Evolutionary conservation across 2,888 invertebrate species (phyloP).

Genomic region (Agonum fuliginosum): DNA sequence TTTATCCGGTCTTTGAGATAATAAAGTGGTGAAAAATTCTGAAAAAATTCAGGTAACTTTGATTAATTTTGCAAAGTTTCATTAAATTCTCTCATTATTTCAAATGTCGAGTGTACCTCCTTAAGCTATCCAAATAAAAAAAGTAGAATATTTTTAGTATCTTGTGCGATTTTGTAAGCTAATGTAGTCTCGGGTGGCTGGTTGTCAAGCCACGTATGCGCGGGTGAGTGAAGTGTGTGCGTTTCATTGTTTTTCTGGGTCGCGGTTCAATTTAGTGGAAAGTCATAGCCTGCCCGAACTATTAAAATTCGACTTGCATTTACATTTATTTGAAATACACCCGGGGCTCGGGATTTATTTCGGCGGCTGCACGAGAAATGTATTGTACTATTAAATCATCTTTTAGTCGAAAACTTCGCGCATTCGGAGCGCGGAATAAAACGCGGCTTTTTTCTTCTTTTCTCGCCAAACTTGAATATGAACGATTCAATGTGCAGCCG

Average conservation of each 20-base stretch:
- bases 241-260: slow-evolving; percentile 42
- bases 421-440: not conserved
- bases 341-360: slow-evolving; percentile 35
- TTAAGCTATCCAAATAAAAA: too few relatives aligned
- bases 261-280: slow-evolving; percentile 47
- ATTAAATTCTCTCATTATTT: too few relatives aligned
- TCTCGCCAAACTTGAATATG: slow-evolving; percentile 2
- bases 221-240: not conserved
- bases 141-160: too few relatives aligned
- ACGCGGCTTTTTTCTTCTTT: not conserved
- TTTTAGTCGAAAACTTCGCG: slow-evolving; percentile 29
- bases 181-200: not conserved
- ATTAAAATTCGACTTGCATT: slow-evolving; percentile 53
- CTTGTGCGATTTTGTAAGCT: too few relatives aligned
- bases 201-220: slow-evolving; percentile 5
- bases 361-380: slow-evolving; percentile 32
- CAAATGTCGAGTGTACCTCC: too few relatives aligned
- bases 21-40: too few relatives aligned
- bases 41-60: too few relatives aligned
- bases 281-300: slow-evolving; percentile 32
- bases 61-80: too few relatives aligned
- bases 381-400: slow-evolving; percentile 48
- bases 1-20: too few relatives aligned
- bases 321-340: slow-evolving; percentile 51
- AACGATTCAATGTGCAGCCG: slow-evolving; percentile 9